A percentile compares a stretch with the other conserved stretches of the same genome.
Evolutionary conservation across 2,113 vertebrate genomes (phyloP).

Genomic region (Sturnira hondurensis): DNA sequence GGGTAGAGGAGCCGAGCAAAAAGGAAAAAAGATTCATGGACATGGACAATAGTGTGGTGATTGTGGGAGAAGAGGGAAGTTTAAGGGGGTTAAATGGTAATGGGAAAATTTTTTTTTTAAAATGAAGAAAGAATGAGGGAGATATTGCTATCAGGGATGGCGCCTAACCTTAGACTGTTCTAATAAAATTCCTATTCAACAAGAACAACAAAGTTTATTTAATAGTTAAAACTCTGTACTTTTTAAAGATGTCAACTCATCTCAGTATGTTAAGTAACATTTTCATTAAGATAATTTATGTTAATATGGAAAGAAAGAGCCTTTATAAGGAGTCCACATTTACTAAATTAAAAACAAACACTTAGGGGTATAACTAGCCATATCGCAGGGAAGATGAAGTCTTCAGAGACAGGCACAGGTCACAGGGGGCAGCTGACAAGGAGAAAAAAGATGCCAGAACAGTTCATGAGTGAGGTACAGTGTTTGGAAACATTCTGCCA

Average conservation of each 20-base stretch:
- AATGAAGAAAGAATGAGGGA: no score
- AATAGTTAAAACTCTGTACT: not conserved
- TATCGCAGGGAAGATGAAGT: not conserved
- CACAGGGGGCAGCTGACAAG: not conserved
- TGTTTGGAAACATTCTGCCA: not conserved
- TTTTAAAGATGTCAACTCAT: not conserved
- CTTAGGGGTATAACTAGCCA: not conserved
- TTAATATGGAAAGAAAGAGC: not conserved
- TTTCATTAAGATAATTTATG: not conserved
- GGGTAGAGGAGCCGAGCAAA: no score
- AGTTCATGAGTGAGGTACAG: not conserved
- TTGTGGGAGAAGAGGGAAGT: no score
- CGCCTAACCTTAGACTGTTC: no score
- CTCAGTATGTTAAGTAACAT: not conserved
- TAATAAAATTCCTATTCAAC: no score
- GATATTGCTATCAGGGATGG: no score
- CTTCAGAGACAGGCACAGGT: not conserved
- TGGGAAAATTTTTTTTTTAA: no score
- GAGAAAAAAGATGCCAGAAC: not conserved
- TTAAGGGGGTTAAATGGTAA: no score
- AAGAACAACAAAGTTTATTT: not conserved
- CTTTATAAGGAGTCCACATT: not conserved
- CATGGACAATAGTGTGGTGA: no score
- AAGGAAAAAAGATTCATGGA: no score
- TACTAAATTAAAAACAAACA: not conserved